phyloP scores from a whole-genome alignment of 2,797 vertebrate species.

The Artibeus jamaicensis region DNA sequence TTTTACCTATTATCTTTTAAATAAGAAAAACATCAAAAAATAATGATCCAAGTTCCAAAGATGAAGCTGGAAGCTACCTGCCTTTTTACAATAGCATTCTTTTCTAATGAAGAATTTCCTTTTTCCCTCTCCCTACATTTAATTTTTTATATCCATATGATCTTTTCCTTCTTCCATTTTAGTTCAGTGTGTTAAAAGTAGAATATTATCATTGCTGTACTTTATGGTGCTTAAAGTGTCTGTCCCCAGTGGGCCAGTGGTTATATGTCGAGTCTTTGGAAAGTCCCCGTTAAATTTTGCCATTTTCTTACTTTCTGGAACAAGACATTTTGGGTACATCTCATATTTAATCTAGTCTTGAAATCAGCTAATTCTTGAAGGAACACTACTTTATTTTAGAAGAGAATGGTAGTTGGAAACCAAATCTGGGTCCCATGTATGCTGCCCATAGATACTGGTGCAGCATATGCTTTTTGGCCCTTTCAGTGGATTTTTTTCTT shows the following conservation, averaged over 20 bases:
- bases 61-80: background rate
- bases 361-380: background rate
- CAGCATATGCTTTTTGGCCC: background rate
- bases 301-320: background rate
- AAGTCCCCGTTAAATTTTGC: background rate
- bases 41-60: background rate
- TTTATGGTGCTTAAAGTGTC: background rate
- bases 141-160: too few relatives aligned
- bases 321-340: background rate
- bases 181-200: background rate
- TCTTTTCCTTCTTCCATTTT: background rate
- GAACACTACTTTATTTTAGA: background rate
- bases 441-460: background rate
- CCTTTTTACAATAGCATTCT: background rate
- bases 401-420: background rate
- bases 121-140: background rate
- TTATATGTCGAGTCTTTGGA: background rate
- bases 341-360: background rate
- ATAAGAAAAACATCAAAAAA: background rate
- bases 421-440: background rate
- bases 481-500: background rate
- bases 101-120: background rate
- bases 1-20: background rate
- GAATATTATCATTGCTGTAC: background rate
- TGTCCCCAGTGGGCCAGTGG: background rate